Conservation (phyloP, 2,797 vertebrate species). For the Distichodus sexfasciatus region DNA sequence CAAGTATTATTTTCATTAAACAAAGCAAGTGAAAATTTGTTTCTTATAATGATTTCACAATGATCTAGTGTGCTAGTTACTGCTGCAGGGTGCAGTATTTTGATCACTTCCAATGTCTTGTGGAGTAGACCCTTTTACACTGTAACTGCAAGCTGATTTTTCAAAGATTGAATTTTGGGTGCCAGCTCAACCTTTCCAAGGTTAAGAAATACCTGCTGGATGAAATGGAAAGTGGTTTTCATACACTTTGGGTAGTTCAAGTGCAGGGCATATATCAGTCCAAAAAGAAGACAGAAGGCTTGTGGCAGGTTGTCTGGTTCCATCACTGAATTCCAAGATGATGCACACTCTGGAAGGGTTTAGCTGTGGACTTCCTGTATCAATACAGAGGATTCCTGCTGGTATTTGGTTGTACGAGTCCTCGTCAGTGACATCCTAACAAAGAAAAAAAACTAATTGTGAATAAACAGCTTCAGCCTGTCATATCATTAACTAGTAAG, state of each 20-base stretch:
- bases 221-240: slow-evolving; percentile 39
- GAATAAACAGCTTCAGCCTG: neutral
- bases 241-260: slow-evolving; percentile 35
- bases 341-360: slow-evolving; percentile 19
- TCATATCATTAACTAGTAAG: neutral
- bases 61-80: too few species aligned
- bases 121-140: too few species aligned
- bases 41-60: too few species aligned
- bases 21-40: too few species aligned
- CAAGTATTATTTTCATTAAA: too few species aligned
- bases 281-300: slow-evolving; percentile 31
- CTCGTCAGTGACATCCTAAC: slow-evolving; percentile 29
- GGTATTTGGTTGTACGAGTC: slow-evolving; percentile 23
- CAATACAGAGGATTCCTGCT: slow-evolving; percentile 23
- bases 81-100: too few species aligned
- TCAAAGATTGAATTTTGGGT: slow-evolving; percentile 40
- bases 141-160: slow-evolving; percentile 40
- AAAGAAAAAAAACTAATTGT: slow-evolving; percentile 24
- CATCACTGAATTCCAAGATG: slow-evolving; percentile 40
- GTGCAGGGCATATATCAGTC: slow-evolving; percentile 37
- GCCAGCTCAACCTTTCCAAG: slow-evolving; percentile 20
- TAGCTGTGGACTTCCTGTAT: slow-evolving; percentile 21
- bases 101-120: too few species aligned
- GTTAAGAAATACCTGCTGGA: slow-evolving; percentile 43
- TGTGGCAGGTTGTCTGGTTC: slow-evolving; percentile 31